Evolutionary conservation across 2,797 vertebrate species (phyloP).

Genomic region (Salmo trutta): DNA sequence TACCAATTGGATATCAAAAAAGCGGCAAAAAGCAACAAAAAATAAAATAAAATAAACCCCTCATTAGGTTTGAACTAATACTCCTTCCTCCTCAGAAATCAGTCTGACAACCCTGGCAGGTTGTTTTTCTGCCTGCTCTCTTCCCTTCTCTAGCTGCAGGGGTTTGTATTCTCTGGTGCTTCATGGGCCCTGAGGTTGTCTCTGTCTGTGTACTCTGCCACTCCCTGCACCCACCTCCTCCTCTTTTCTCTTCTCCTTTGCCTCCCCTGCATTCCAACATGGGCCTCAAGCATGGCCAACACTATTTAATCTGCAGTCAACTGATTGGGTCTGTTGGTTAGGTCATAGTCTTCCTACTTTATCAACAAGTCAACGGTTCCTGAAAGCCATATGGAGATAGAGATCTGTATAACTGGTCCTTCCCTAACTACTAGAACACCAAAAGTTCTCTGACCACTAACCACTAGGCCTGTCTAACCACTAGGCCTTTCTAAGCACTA

Average conservation of each 20-base stretch:
- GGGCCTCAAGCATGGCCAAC: constrained; percentile 18
- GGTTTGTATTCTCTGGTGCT: constrained; percentile 29
- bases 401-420: no score
- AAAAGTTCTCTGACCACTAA: no score
- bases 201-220: constrained; percentile 46
- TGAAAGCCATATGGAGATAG: no score
- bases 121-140: neutral
- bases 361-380: no score
- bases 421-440: no score
- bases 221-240: constrained; percentile 21
- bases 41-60: neutral
- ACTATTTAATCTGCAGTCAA: constrained; percentile 39
- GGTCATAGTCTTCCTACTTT: constrained; percentile 13
- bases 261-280: constrained; percentile 53
- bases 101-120: no score
- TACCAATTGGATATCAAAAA: no score
- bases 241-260: neutral
- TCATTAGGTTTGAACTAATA: constrained; percentile 16
- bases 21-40: no score
- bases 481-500: no score
- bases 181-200: constrained; percentile 14
- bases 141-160: neutral
- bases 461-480: no score
- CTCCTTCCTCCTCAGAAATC: constrained; percentile 11
- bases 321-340: constrained; percentile 17